A percentile compares a stretch with the other conserved stretches of the same genome.
phyloP scores from a whole-genome alignment of 2,888 invertebrate genomes.

The Homarus gammarus region DNA sequence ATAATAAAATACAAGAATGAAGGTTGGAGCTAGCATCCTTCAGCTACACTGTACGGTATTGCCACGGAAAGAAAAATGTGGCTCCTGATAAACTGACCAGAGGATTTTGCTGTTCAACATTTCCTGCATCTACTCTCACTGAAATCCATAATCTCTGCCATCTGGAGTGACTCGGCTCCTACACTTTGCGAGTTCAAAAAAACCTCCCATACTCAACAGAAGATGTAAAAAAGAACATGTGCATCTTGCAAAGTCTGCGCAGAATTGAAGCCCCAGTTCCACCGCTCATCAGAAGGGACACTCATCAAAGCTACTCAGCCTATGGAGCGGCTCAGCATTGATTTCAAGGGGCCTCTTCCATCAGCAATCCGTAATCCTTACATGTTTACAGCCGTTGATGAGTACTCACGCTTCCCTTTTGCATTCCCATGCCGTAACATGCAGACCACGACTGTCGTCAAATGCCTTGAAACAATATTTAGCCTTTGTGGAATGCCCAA shows the following conservation, averaged over 20 bases:
- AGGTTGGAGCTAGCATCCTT: conserved; percentile 69
- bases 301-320: conserved; percentile 76
- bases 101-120: conserved; percentile 16
- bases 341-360: conserved; percentile 76
- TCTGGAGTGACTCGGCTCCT: conserved; percentile 47
- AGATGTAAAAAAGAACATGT: conserved; percentile 40
- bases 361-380: conserved; percentile 70
- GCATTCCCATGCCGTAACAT: too few relatives aligned
- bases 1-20: conserved; percentile 75
- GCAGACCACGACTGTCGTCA: too few relatives aligned
- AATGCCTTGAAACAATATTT: too few relatives aligned
- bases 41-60: conserved; percentile 68
- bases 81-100: conserved; percentile 67
- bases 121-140: neutral
- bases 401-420: too few relatives aligned
- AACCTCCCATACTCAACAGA: conserved; percentile 71
- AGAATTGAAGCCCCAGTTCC: conserved; percentile 61
- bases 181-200: conserved; percentile 71
- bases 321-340: conserved; percentile 76
- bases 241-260: conserved; percentile 53
- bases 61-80: conserved; percentile 58
- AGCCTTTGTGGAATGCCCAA: too few relatives aligned
- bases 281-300: conserved; percentile 4
- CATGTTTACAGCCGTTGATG: conserved; percentile 43
- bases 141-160: conserved; percentile 73